Base-by-base conservation (phyloP, 2,113 vertebrate species). In the Sciurus niger region DNA sequence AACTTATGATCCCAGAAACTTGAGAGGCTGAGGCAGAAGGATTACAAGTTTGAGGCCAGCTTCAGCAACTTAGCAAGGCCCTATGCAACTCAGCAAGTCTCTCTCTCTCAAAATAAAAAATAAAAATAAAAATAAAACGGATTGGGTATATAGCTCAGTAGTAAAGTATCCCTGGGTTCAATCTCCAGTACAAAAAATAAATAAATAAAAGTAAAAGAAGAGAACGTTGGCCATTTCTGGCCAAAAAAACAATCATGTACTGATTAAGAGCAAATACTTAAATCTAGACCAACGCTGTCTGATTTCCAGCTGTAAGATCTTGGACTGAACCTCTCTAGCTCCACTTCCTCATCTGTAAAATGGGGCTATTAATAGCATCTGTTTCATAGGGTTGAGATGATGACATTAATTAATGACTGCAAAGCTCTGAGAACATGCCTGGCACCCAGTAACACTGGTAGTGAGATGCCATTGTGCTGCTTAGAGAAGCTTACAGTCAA, bases 301-400 rank as follows among this genome's bases (percentile, higher is more conserved):
- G 84, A 89, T 80, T 96, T 25, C 90, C 72, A 53, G 72, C 89
- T n/a, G 17, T 55, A 88, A 90, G 85, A 82, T 48, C 46, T 80
- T 84, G n/a, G 18, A 22, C 67, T 84, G 60, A 87, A 92, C 13
- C 63, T 92, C 86, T 86, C 48, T 70, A 46, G 74, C n/a, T 93
- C 93, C 1, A 84, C 53, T 96, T 96, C 88, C 78, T 94, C 37
- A 10, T 84, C 89, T 84, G 60, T 93, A 90, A 94, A 88, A 94
- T 46, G 72, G 51, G 28, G 43, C 25, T 94, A 63, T 92, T 80
- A 94, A 95, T 78, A 96, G 85, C 40, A 63, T 74, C 53, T 34
- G 63, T 30, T 13, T 93, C 89, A 46, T 34, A 78, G 30, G 14
- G 18, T 83, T 83, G 48, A 73, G 72, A 90, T 79, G 82, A 84